Percentiles rank a stretch among this genome's conserved stretches.
phyloP scores from a whole-genome alignment of 2,113 vertebrate species.

The Coracopsis vasa region DNA sequence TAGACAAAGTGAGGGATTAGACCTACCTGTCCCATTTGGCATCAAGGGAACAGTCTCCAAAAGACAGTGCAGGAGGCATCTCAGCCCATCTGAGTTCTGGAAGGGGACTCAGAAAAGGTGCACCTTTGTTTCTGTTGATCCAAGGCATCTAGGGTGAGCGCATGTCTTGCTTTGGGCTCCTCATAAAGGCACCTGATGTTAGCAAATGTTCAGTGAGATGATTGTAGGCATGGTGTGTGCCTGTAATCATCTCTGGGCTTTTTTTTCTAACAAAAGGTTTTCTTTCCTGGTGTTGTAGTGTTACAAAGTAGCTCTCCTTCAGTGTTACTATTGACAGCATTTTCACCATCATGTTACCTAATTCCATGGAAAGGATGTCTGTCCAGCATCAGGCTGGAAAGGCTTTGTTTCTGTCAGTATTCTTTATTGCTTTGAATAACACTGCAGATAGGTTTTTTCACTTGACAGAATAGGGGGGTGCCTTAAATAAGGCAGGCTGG shows the following conservation, averaged over 20 bases:
- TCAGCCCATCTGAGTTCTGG: background rate
- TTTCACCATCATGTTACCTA: background rate
- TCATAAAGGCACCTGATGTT: background rate
- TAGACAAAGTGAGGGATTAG: background rate
- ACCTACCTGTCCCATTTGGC: fast-evolving
- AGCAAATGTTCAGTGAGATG: background rate
- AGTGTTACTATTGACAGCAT: background rate
- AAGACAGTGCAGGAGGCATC: background rate
- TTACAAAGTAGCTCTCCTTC: background rate
- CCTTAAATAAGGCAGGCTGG: background rate
- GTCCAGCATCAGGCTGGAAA: background rate
- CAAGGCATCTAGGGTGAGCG: background rate
- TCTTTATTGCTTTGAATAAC: background rate
- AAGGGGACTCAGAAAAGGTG: background rate
- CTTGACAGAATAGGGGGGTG: background rate
- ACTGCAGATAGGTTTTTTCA: background rate
- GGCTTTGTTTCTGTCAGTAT: background rate
- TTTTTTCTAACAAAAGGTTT: background rate
- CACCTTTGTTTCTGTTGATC: background rate
- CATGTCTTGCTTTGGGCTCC: background rate
- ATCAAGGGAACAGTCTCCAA: background rate
- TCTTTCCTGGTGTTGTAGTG: background rate
- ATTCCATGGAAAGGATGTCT: background rate
- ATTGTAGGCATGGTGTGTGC: background rate
- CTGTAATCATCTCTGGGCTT: background rate